Evolutionary conservation across 2,888 invertebrate genomes (phyloP), one percentile per base, ranked within the genome.

Genomic region (Taphrorychus bicolor): DNA sequence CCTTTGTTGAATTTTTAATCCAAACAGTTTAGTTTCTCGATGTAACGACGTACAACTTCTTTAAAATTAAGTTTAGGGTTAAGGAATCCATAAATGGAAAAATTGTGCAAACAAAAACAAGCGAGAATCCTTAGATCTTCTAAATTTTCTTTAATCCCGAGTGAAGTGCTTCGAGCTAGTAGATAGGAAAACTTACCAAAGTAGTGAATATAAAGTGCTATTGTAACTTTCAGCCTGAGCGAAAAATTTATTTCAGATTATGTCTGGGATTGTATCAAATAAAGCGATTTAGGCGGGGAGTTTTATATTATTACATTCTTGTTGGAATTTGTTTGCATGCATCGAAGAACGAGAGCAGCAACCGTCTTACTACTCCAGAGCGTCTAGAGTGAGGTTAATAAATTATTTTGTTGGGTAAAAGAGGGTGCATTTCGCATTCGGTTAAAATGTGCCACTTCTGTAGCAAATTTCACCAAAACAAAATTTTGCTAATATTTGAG

Each of bases 201-300:
- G 48, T 45, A 22, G 42, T 49, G 54, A 65, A 59, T 48, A 32
- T 58, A 60, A 60, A 48, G 18, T 16, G 48, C 3, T 2, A 32
- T 32, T 32, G 32, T 32, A 32, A 11, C 32, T 32, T 32, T 32
- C 32, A 32, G n/a, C n/a, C n/a, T n/a, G n/a, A 1, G 32, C 32
- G 32, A 3, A 32, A 32, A 32, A 32, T 32, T 32, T 32, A 32
- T 3, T 32, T 7, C 7, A 32, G 7, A 32, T 32, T 9, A 7
- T 3, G 11, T 32, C 32, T 3, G 3, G 32, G 3, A 32, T 32
- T 32, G 1, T 32, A 32, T 2, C 11, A 9, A 32, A 11, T n/a
- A n/a, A n/a, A n/a, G n/a, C n/a, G n/a, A n/a, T n/a, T n/a, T n/a
- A n/a, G n/a, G n/a, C n/a, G n/a, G n/a, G n/a, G n/a, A n/a, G n/a